A percentile compares a stretch with the other conserved stretches of the same genome.
Evolutionary conservation across 2,888 invertebrate genomes (phyloP).

Genomic region (Octodonta nipae): DNA sequence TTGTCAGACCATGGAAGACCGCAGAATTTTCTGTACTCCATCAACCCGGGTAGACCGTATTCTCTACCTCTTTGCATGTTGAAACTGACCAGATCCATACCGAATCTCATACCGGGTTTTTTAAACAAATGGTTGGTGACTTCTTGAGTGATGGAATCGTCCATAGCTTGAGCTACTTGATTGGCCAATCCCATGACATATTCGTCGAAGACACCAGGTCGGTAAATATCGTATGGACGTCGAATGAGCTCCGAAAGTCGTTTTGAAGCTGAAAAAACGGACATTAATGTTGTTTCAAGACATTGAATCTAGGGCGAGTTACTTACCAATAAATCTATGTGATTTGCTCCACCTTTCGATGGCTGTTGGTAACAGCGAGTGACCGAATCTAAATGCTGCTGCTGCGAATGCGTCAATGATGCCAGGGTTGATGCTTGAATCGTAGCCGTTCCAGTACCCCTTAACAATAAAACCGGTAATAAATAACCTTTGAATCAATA

Average conservation of each 20-base stretch:
- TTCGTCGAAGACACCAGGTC: slow-evolving; percentile 81
- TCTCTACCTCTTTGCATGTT: slow-evolving; percentile 89
- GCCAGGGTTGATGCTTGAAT: slow-evolving; percentile 70
- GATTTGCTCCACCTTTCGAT: slow-evolving; percentile 90
- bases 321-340: slow-evolving; percentile 76
- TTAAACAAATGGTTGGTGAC: slow-evolving; percentile 87
- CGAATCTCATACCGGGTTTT: slow-evolving; percentile 57
- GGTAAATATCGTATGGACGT: slow-evolving; percentile 77
- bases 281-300: neutral
- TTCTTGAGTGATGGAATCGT: slow-evolving; percentile 80
- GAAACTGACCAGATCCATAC: slow-evolving; percentile 82
- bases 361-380: slow-evolving; percentile 77
- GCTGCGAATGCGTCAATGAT: slow-evolving; percentile 83
- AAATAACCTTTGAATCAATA: too few relatives aligned
- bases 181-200: slow-evolving; percentile 88
- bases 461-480: too few relatives aligned
- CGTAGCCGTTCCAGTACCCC: slow-evolving; percentile 76
- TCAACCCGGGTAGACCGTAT: slow-evolving; percentile 82
- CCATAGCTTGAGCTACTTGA: slow-evolving; percentile 90
- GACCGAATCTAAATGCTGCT: slow-evolving; percentile 84
- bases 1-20: slow-evolving; percentile 64
- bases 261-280: slow-evolving; percentile 63
- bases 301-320: neutral
- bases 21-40: slow-evolving; percentile 85
- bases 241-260: slow-evolving; percentile 77